These are phyloP conservation scores for Halichondria panicea DNA, from an alignment of 37 sponge, comb jelly and placozoan genomes.

Conservation along the genomic window DNA sequence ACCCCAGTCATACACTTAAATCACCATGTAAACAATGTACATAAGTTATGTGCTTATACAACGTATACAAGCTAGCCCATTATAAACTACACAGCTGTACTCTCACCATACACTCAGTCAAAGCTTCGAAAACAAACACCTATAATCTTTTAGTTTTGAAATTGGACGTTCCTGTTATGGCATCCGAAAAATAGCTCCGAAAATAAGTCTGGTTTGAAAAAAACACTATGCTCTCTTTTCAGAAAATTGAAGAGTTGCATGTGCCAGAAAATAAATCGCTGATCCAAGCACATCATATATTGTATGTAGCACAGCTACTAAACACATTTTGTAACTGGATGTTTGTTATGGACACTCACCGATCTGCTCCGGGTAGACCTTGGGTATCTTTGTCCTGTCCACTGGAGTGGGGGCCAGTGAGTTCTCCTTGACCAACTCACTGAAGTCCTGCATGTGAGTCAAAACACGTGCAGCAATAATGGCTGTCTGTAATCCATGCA, in stretches of 20 bases:
- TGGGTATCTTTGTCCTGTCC: constrained; percentile 61
- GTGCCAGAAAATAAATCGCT: too few species aligned
- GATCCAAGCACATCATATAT: not conserved
- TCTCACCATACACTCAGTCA: too few species aligned
- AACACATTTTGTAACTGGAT: not conserved
- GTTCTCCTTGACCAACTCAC: constrained; percentile 60
- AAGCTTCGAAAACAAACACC: not conserved
- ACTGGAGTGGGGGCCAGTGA: constrained; percentile 50
- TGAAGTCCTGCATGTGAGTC: constrained; percentile 72
- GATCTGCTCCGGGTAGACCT: constrained; percentile 41
- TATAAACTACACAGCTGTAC: not conserved
- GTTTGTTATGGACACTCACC: constrained; percentile 16
- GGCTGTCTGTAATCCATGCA: too few species aligned
- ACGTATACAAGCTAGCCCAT: not conserved
- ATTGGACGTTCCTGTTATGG: too few species aligned
- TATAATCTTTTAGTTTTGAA: too few species aligned
- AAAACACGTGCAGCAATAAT: too few species aligned
- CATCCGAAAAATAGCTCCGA: too few species aligned
- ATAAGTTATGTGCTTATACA: not conserved
- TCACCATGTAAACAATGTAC: not conserved
- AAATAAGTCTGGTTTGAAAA: too few species aligned
- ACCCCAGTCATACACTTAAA: not conserved
- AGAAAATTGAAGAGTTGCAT: too few species aligned
- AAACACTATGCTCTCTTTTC: too few species aligned
- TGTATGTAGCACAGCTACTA: not conserved